phyloP scores from a whole-genome alignment of 2,888 invertebrate genomes.

The Cistogaster globosa region DNA sequence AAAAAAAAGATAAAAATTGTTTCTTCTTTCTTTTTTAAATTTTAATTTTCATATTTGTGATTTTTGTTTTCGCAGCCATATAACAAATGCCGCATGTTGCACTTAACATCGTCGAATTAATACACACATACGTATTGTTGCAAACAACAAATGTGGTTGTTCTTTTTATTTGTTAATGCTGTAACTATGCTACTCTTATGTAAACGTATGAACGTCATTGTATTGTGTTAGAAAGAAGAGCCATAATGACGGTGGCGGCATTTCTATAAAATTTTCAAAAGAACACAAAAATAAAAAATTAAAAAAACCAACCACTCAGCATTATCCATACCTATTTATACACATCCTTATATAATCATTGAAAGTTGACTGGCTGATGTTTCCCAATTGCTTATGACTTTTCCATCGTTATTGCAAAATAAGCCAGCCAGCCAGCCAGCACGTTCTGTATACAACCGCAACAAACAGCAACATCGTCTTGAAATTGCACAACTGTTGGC shows the following conservation, averaged over 20 bases:
- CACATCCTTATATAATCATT: slow-evolving; percentile 57
- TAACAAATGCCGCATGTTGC: slow-evolving; percentile 71
- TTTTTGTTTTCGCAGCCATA: slow-evolving; percentile 59
- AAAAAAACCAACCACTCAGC: slow-evolving; percentile 49
- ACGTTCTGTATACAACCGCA: slow-evolving; percentile 59
- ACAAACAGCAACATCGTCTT: slow-evolving; percentile 30
- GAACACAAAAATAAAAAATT: slow-evolving; percentile 31
- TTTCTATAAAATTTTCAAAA: slow-evolving; percentile 63
- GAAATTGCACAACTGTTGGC: slow-evolving; percentile 70
- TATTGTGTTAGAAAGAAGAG: slow-evolving; percentile 51
- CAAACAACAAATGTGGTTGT: slow-evolving; percentile 66
- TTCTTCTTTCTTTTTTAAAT: slow-evolving; percentile 50
- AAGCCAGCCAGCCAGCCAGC: slow-evolving; percentile 13
- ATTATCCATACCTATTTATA: slow-evolving; percentile 57
- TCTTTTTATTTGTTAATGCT: slow-evolving; percentile 35
- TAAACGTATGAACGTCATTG: slow-evolving; percentile 54
- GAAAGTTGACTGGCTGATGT: slow-evolving; percentile 43
- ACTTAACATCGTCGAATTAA: slow-evolving; percentile 46
- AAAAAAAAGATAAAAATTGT: slow-evolving; percentile 17
- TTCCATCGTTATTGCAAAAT: slow-evolving; percentile 14
- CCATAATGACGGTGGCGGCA: slow-evolving; percentile 63
- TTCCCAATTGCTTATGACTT: slow-evolving; percentile 56
- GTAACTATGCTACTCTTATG: background rate
- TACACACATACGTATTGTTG: slow-evolving; percentile 52
- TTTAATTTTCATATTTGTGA: slow-evolving; percentile 65